phyloP scores from a whole-genome alignment of 2,797 vertebrate genomes.

The Molossus molossus region DNA sequence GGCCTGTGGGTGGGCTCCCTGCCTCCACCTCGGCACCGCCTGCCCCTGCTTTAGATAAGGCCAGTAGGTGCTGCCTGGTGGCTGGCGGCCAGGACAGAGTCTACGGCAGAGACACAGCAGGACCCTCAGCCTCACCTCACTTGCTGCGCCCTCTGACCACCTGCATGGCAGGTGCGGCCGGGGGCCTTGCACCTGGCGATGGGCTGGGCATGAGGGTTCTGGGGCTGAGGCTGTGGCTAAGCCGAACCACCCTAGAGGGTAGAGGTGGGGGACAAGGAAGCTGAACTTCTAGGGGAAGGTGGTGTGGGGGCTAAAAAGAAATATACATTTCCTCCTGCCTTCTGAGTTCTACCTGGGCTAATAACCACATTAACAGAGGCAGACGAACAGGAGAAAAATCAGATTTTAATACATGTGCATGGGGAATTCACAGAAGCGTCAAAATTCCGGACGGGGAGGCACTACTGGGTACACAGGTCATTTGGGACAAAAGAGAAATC shows the following conservation, averaged over 20 bases:
- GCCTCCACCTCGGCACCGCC: too few species aligned
- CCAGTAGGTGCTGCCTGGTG: background rate
- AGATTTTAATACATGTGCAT: background rate
- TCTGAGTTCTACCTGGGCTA: background rate
- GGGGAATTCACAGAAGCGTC: background rate
- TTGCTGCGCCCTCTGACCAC: background rate
- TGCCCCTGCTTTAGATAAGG: background rate
- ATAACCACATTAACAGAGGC: background rate
- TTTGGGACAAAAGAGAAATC: background rate
- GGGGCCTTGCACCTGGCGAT: background rate
- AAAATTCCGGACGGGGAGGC: background rate
- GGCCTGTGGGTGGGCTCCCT: accelerated
- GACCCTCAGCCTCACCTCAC: background rate
- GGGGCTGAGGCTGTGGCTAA: background rate
- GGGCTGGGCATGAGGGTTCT: background rate
- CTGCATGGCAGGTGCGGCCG: background rate
- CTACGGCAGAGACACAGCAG: too few species aligned
- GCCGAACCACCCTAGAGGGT: background rate
- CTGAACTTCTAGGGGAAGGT: background rate
- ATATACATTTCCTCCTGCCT: background rate
- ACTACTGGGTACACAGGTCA: background rate
- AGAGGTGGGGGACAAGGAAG: background rate
- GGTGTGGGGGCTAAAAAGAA: background rate
- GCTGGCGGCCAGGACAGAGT: background rate
- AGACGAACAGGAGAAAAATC: background rate